Evolutionary conservation across 2,113 vertebrate genomes (phyloP).

Genomic region (Lepus europaeus): DNA sequence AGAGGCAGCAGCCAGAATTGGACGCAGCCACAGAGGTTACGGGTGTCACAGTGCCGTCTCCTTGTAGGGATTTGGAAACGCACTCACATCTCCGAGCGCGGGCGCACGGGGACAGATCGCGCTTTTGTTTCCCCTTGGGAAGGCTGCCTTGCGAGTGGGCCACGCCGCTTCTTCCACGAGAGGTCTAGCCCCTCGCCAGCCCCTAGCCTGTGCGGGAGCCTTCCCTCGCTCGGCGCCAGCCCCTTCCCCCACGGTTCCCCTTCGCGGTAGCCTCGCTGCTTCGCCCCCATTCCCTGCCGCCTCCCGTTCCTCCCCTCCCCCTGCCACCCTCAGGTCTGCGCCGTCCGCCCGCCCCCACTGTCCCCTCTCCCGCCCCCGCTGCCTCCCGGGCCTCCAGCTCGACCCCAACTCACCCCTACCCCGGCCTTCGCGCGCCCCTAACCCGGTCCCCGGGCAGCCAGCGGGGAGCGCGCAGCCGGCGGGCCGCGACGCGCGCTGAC

Average conservation of each 20-base stretch:
- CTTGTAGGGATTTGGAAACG: slow-evolving; percentile 14
- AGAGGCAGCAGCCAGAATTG: slow-evolving; percentile 36
- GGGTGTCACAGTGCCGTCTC: too few relatives aligned
- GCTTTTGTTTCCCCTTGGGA: too few relatives aligned
- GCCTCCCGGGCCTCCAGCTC: not conserved
- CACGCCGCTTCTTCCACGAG: not conserved
- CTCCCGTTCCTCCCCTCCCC: not conserved
- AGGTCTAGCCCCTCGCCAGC: not conserved
- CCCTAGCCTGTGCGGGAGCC: not conserved
- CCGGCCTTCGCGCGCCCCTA: not conserved
- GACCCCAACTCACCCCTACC: not conserved
- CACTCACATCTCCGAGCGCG: not conserved
- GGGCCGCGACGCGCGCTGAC: slow-evolving; percentile 84
- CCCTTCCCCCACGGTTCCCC: not conserved
- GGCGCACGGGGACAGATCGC: too few relatives aligned
- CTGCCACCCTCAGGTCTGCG: not conserved
- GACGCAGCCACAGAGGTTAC: not conserved
- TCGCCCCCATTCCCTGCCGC: not conserved
- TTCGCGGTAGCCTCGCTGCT: not conserved
- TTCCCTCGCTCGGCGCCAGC: not conserved
- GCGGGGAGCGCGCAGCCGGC: slow-evolving; percentile 79
- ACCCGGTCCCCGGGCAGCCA: slow-evolving; percentile 27
- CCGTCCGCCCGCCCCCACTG: not conserved
- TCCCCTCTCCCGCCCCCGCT: not conserved
- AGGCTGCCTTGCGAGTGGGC: too few relatives aligned